Evolutionary conservation across 2,113 vertebrate species (phyloP).

Genomic region (Burhinus bistriatus): DNA sequence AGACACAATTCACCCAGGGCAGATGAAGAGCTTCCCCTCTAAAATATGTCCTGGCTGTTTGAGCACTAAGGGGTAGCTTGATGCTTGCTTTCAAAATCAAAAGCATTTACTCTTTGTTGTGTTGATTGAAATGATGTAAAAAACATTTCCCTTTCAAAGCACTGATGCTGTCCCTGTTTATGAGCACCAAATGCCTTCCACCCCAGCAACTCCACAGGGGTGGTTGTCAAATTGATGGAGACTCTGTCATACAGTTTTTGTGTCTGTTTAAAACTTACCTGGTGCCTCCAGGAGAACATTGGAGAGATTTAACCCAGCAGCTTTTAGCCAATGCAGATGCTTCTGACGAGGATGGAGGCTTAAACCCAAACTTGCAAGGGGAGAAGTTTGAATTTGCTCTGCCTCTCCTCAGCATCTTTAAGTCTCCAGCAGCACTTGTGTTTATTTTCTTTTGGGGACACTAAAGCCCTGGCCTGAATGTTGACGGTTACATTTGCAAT

Average conservation of each 20-base stretch:
- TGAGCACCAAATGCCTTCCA: not conserved
- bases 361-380: not conserved
- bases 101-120: accelerated
- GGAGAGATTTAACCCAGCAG: not conserved
- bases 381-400: not conserved
- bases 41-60: not conserved
- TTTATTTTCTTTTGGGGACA: not conserved
- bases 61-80: not conserved
- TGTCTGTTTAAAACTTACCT: not conserved
- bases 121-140: not conserved
- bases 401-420: not conserved
- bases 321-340: not conserved
- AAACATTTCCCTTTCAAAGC: not conserved
- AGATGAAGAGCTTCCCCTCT: not conserved
- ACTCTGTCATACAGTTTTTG: not conserved
- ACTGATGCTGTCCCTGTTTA: not conserved
- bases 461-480: not conserved
- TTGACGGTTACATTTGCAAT: not conserved
- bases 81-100: not conserved
- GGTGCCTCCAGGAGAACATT: not conserved
- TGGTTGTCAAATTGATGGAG: not conserved
- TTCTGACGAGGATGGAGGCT: not conserved
- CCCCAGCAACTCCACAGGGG: not conserved
- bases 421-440: not conserved
- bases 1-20: not conserved